Evolutionary conservation across 1,140 invertebrate genomes (phyloP), one percentile per base, ranked within the genome.

Genomic region (Caerostris extrusa): DNA sequence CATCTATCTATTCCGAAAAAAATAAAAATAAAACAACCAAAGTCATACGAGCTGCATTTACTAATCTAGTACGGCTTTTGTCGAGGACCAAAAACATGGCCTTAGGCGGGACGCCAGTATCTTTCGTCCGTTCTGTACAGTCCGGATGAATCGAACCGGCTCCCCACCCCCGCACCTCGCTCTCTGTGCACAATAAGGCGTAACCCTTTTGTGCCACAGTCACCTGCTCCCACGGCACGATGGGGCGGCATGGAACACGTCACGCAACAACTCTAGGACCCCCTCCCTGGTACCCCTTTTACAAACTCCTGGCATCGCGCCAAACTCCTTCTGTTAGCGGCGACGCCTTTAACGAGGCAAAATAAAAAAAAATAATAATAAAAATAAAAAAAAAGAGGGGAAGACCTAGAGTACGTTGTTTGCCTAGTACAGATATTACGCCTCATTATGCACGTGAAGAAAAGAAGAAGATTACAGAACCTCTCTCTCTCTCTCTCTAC

Each of bases 381-480:
- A 34, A 34, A 34, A 34, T n/a, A 34, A 1, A 34, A 34, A 34
- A 34, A 34, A 34, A 34, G 34, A 34, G 34, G 34, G 81, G 83
- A 58, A 89, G 50, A 60, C 58, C 82, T 86, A 55, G 81, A 82
- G 64, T 93, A 81, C 85, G 91, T 93, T 93, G 92, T 93, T 93
- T 93, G 92, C 92, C 85, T 93, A 93, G 92, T 93, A 93, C 92
- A 93, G 92, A 93, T 93, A 93, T 93, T 93, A 93, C 92, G 92
- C 83, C 85, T 93, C 92, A 93, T 93, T 93, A 93, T 93, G 92
- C 92, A 93, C 83, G n/a, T 69, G 81, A 61, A 69, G 64, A 86
- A 92, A 69, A 64, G 86, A 86, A 58, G 71, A 86, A 61, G 71
- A 50, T 77, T 50, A 34, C 53, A 64, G 55, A 77, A 6, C 50